Conservation (phyloP, 2,797 vertebrate genomes). For the Enteromius unitaeniatus region DNA sequence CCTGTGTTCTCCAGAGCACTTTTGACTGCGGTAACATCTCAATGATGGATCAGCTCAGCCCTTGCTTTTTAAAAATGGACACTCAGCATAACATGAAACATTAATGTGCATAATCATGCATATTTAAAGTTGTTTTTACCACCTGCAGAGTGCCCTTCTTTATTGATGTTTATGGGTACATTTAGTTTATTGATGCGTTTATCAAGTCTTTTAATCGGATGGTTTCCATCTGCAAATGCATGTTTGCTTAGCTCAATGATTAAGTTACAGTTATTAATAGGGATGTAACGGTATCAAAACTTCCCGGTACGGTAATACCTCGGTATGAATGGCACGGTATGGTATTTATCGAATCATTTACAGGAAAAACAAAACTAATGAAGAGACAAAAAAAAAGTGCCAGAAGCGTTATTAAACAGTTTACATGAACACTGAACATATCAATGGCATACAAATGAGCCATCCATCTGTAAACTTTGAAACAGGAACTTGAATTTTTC, state of each 20-base stretch:
- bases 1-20: conserved; percentile 8
- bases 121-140: conserved; percentile 44
- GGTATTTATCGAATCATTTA: no score
- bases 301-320: no score
- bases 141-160: conserved; percentile 34
- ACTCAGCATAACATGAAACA: conserved; percentile 41
- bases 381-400: no score
- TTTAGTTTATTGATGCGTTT: conserved; percentile 38
- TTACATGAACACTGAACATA: no score
- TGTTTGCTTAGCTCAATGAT: neutral
- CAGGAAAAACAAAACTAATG: no score
- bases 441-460: no score
- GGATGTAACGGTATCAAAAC: no score
- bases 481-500: no score
- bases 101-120: conserved; percentile 50
- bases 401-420: no score
- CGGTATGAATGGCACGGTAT: no score
- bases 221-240: neutral
- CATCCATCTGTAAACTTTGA: no score
- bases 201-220: neutral
- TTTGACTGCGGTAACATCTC: conserved; percentile 22
- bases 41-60: conserved; percentile 15
- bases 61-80: conserved; percentile 32
- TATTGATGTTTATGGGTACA: conserved; percentile 23
- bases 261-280: no score